A percentile compares a stretch with the other conserved stretches of the same genome.
phyloP scores from a whole-genome alignment of 2,888 invertebrate species.

The Prenolepis imparis region DNA sequence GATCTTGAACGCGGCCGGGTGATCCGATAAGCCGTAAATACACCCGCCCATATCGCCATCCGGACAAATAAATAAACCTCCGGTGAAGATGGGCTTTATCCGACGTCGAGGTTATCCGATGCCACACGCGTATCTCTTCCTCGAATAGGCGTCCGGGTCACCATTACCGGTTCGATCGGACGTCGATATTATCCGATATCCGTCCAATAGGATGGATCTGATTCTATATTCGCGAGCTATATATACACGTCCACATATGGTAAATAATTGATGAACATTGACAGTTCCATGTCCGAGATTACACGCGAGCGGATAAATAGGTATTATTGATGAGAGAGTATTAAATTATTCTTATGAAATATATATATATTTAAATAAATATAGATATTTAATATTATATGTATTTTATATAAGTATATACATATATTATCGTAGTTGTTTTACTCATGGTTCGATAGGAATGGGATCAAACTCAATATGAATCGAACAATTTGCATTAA shows the following conservation, averaged over 20 bases:
- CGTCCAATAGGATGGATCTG: constrained; percentile 30
- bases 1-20: constrained; percentile 24
- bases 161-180: constrained; percentile 58
- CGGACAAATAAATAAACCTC: constrained; percentile 51
- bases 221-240: constrained; percentile 8
- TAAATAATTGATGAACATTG: constrained; percentile 19
- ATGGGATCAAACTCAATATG: not conserved
- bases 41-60: constrained; percentile 35
- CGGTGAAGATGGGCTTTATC: constrained; percentile 32
- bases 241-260: not conserved
- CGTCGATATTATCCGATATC: constrained; percentile 60
- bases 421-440: not conserved
- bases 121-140: constrained; percentile 33
- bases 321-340: constrained; percentile 37
- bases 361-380: no score
- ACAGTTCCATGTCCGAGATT: constrained; percentile 41
- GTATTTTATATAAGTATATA: no score
- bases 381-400: no score
- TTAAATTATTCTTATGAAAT: constrained; percentile 38
- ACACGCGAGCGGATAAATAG: constrained; percentile 5
- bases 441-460: not conserved
- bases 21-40: constrained; percentile 54
- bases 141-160: constrained; percentile 19
- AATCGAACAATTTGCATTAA: not conserved
- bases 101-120: constrained; percentile 46